phyloP scores from a whole-genome alignment of 2,888 invertebrate genomes.

The Lysandra bellargus region DNA sequence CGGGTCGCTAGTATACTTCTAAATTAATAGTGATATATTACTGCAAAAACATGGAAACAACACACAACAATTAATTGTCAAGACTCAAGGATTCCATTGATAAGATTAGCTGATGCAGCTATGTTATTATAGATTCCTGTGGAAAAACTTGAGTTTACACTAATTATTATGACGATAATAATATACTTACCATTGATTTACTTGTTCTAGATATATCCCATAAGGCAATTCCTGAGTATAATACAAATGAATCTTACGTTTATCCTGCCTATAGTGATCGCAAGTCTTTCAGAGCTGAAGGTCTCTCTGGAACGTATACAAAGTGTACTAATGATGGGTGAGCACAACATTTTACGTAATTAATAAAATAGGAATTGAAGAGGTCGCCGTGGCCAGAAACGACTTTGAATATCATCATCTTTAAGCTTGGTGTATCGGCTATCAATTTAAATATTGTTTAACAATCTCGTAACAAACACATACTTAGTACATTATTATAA shows the following conservation, averaged over 20 bases:
- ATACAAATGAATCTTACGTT: constrained; percentile 80
- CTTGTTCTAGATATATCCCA: constrained; percentile 77
- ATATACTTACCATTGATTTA: neutral
- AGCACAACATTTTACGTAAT: constrained; percentile 39
- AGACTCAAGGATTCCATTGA: constrained; percentile 12
- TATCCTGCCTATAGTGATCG: constrained; percentile 78
- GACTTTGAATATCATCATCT: too few relatives aligned
- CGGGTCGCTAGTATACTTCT: neutral
- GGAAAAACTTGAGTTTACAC: neutral
- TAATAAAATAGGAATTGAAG: neutral
- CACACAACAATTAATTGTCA: neutral
- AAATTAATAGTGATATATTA: neutral
- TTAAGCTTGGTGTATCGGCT: too few relatives aligned
- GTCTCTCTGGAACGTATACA: constrained; percentile 81
- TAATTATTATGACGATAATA: neutral
- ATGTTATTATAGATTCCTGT: neutral
- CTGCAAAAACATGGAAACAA: neutral
- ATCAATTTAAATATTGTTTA: too few relatives aligned
- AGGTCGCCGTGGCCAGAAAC: too few relatives aligned
- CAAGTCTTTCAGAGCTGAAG: constrained; percentile 78
- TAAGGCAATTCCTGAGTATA: constrained; percentile 80
- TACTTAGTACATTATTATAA: too few relatives aligned
- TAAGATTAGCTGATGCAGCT: neutral
- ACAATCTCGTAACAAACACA: too few relatives aligned
- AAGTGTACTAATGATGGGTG: constrained; percentile 76